Percentiles rank a stretch among this genome's conserved stretches.
Evolutionary conservation across 2,888 invertebrate species (phyloP).

Genomic region (Mamestra brassicae): DNA sequence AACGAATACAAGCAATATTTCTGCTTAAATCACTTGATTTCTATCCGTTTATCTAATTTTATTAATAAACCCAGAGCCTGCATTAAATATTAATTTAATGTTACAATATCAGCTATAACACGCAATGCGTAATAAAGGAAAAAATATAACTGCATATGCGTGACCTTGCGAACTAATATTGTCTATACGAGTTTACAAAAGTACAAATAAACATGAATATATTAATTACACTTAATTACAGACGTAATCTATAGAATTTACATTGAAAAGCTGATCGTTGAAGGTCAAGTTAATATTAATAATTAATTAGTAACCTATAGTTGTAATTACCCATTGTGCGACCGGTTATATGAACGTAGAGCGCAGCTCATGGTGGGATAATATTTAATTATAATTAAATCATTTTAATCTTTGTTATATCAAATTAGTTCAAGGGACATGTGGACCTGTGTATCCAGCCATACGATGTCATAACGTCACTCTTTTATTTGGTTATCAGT

Average conservation of each 20-base stretch:
- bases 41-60: not conserved
- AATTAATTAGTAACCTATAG: conserved; percentile 65
- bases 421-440: conserved; percentile 46
- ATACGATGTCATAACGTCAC: conserved; percentile 26
- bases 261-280: conserved; percentile 76
- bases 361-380: conserved; percentile 14
- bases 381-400: conserved; percentile 26
- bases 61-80: not conserved
- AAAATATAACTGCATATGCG: conserved; percentile 13
- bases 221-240: conserved; percentile 58
- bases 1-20: conserved; percentile 22
- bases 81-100: conserved; percentile 3
- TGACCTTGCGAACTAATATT: conserved; percentile 51
- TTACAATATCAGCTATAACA: conserved; percentile 12
- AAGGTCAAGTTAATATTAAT: conserved; percentile 77
- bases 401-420: conserved; percentile 19
- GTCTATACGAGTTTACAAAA: conserved; percentile 55
- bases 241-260: conserved; percentile 73
- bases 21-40: conserved; percentile 12
- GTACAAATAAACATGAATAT: conserved; percentile 56
- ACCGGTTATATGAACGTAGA: conserved; percentile 32
- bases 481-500: conserved; percentile 18
- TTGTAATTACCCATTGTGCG: conserved; percentile 64
- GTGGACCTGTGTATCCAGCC: not conserved
- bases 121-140: conserved; percentile 31